Conservation (phyloP, 2,888 invertebrate genomes). For the Drosophila meridionalis region DNA sequence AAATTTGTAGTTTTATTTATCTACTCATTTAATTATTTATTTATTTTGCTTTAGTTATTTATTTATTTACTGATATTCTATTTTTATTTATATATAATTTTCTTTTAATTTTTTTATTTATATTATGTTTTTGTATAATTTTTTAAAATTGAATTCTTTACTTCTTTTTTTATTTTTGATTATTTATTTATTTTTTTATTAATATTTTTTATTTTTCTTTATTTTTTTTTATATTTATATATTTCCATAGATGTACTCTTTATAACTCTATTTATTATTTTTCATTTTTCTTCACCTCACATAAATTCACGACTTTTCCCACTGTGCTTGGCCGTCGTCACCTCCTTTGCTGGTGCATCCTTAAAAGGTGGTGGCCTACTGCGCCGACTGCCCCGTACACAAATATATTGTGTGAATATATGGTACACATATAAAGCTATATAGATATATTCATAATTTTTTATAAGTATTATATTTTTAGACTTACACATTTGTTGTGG, state of each 20-base stretch:
- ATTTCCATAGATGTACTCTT: not conserved
- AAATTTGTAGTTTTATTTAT: too few relatives aligned
- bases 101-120: not conserved
- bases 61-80: not conserved
- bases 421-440: conserved; percentile 17
- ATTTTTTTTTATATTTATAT: not conserved
- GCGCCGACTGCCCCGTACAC: conserved; percentile 49
- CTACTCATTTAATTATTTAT: not conserved
- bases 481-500: conserved; percentile 75
- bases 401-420: conserved; percentile 16
- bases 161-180: not conserved
- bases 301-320: conserved; percentile 3
- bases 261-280: not conserved
- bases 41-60: not conserved
- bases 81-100: not conserved
- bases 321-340: conserved; percentile 46
- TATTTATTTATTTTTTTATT: not conserved
- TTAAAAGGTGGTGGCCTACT: conserved; percentile 82
- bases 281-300: not conserved
- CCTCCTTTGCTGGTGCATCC: conserved; percentile 74
- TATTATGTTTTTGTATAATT: not conserved
- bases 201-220: too few relatives aligned
- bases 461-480: conserved; percentile 67
- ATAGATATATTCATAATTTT: conserved; percentile 51
- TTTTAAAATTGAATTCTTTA: not conserved